phyloP scores from a whole-genome alignment of 2,113 vertebrate genomes.

The Zosterops pallidus region DNA sequence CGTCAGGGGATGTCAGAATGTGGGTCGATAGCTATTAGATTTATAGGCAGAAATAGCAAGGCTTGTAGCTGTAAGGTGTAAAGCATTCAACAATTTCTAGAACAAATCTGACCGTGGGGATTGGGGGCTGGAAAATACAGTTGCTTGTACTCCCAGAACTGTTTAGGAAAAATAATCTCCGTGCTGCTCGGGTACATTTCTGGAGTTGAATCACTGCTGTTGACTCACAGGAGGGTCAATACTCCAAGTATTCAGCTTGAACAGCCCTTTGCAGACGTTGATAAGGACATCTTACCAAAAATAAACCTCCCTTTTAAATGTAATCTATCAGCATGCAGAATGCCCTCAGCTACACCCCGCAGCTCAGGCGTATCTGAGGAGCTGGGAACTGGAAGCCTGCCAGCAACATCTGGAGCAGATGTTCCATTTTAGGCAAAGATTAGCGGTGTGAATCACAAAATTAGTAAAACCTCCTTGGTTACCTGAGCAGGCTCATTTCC shows the following conservation, averaged over 20 bases:
- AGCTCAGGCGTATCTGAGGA: background rate
- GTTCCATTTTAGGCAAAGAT: constrained; percentile 19
- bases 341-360: background rate
- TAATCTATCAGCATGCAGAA: background rate
- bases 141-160: background rate
- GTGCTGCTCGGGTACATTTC: background rate
- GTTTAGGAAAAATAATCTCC: background rate
- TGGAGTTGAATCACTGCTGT: background rate
- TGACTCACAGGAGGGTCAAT: background rate
- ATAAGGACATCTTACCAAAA: background rate
- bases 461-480: background rate
- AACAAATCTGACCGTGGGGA: constrained; percentile 4
- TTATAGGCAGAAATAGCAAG: constrained; percentile 30
- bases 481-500: background rate
- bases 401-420: constrained; percentile 53
- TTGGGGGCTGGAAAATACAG: background rate
- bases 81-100: background rate
- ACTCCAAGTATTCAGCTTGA: accelerated
- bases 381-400: background rate
- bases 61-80: background rate
- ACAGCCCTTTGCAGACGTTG: background rate
- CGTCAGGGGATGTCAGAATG: background rate
- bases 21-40: constrained; percentile 48
- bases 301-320: background rate
- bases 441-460: background rate